Base-by-base conservation (phyloP, 2,113 vertebrate species). In the Scalopus aquaticus region DNA sequence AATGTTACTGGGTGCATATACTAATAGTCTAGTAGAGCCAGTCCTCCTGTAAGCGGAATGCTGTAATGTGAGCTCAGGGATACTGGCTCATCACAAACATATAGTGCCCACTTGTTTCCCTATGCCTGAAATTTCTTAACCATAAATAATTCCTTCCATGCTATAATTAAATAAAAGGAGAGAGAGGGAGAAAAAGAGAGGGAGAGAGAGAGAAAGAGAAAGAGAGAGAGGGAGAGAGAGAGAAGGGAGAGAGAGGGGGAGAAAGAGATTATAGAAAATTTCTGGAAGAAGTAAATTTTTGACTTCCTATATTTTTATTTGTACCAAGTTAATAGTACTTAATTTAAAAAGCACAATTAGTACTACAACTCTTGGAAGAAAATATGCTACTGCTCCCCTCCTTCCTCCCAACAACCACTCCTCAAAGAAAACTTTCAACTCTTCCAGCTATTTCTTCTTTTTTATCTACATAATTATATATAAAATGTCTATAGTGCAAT, bases 281-380 rank as follows among this genome's bases (percentile, higher is more conserved):
- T n/a, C n/a, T n/a, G n/a, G n/a, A n/a, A 79, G 22, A 81, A 82
- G 35, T 20, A 78, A 77, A 30, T 72, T 91, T 32, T 85, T 74
- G 81, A 83, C 49, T n/a, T 78, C 6, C 9, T 62, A 5, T 54
- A 60, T 46, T 95, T 94, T 72, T 72, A 79, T 91, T 92, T 93
- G 85, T 73, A 78, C 13, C 44, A 85, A 95, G 78, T 85, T 77
- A 96, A 54, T 72, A 56, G 28, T 83, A 80, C 9, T 92, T 73
- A 93, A 94, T 79, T 74, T 80, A n/a, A 90, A 84, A 94, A 69
- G 20, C 17, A 91, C 9, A 88, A 67, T 76, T 51, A 90, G 35
- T 39, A 80, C 30, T 91, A 90, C 39, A 93, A 84, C 37, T 2
- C 37, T 83, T 72, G 1, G 84, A 74, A 90, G 65, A 73, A 84